phyloP scores from a whole-genome alignment of 2,888 invertebrate species.

The Heliconius ismenius region DNA sequence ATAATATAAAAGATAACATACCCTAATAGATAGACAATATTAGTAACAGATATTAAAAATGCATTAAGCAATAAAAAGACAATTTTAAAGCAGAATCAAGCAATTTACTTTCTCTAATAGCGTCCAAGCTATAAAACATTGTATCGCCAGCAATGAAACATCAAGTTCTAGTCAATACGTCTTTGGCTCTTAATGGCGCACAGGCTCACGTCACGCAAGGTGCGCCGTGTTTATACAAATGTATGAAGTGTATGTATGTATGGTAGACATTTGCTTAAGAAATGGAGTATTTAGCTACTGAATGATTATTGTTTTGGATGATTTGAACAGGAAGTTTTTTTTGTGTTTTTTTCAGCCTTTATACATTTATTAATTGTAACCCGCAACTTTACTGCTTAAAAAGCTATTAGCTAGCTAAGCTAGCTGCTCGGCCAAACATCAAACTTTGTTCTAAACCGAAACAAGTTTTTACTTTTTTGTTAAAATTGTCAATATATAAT shows the following conservation, averaged over 20 bases:
- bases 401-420: no score
- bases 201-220: slow-evolving; percentile 33
- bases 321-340: not conserved
- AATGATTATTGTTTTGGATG: not conserved
- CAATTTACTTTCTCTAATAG: not conserved
- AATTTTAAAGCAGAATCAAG: not conserved
- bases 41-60: not conserved
- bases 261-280: not conserved
- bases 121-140: slow-evolving; percentile 12
- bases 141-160: slow-evolving; percentile 25
- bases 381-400: no score
- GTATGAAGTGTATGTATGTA: slow-evolving; percentile 8
- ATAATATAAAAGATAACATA: not conserved
- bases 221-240: slow-evolving; percentile 29
- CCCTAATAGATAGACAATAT: not conserved
- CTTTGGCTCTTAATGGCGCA: slow-evolving; percentile 28
- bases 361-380: no score
- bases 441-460: no score
- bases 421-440: no score
- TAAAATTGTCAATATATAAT: no score
- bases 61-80: not conserved
- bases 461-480: no score
- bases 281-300: not conserved
- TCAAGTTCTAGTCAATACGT: slow-evolving; percentile 9
- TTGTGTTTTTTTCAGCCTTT: not conserved